A percentile compares a stretch with the other conserved stretches of the same genome.
Conservation (phyloP, 1,140 invertebrate genomes). For the Drosophila varians region DNA sequence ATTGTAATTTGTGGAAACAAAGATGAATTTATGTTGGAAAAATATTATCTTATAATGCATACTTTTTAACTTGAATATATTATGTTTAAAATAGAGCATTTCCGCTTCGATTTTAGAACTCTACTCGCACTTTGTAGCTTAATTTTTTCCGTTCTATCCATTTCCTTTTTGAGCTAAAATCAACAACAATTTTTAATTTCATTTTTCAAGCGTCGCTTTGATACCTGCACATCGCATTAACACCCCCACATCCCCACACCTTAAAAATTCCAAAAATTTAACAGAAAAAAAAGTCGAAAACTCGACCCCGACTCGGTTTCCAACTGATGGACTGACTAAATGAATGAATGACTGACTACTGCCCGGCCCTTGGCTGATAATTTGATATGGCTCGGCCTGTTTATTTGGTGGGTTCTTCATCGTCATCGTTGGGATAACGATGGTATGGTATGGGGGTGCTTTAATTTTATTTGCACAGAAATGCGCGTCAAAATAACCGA, state of each 20-base stretch:
- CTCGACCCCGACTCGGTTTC: constrained; percentile 2
- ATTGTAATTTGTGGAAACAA: no score
- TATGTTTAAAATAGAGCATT: neutral
- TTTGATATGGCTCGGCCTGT: constrained; percentile 72
- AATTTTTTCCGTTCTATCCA: constrained; percentile 34
- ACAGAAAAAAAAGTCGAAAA: constrained; percentile 18
- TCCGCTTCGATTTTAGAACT: neutral
- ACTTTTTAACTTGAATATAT: no score
- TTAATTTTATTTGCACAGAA: constrained; percentile 82
- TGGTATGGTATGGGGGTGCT: constrained; percentile 41
- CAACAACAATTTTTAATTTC: constrained; percentile 78
- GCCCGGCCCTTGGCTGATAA: constrained; percentile 67
- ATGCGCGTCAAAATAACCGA: constrained; percentile 68
- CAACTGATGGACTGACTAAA: constrained; percentile 30
- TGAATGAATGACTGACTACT: constrained; percentile 41
- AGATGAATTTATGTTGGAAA: neutral
- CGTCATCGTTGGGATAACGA: constrained; percentile 1
- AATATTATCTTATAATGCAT: no score
- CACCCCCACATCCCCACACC: constrained; percentile 44
- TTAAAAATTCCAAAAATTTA: neutral
- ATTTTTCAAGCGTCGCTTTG: constrained; percentile 79
- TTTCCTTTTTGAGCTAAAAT: constrained; percentile 57
- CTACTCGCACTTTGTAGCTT: neutral
- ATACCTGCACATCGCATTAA: constrained; percentile 80
- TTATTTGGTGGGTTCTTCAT: constrained; percentile 28